These are phyloP conservation scores for Sebastes hopkinsi DNA, from an alignment of 2,797 vertebrate species.

Conservation along the genomic window DNA sequence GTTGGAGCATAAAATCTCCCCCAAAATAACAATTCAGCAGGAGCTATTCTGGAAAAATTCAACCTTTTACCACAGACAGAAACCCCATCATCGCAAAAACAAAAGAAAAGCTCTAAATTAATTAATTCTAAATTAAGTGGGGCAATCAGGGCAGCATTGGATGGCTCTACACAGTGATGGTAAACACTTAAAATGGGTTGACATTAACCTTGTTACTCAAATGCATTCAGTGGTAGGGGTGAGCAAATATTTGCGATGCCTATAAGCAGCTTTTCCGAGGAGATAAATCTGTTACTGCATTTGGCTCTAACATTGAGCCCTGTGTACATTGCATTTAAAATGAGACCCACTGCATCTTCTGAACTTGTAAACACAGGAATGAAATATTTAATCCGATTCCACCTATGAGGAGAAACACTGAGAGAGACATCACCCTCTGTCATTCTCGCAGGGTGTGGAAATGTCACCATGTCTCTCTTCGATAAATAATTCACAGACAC, in stretches of 20 bases:
- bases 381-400: slow-evolving; percentile 35
- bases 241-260: slow-evolving; percentile 9
- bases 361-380: slow-evolving; percentile 35
- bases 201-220: background rate
- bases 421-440: slow-evolving; percentile 49
- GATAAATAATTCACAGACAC: slow-evolving; percentile 79
- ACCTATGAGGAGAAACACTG: slow-evolving; percentile 17
- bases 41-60: background rate
- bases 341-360: background rate
- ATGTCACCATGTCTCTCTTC: slow-evolving; percentile 59
- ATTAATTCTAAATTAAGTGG: background rate
- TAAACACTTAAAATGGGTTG: slow-evolving; percentile 10
- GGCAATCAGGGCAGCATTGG: background rate
- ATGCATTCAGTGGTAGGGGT: background rate
- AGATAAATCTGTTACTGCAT: background rate
- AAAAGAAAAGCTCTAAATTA: background rate
- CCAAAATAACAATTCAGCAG: background rate
- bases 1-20: background rate
- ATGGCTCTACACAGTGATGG: background rate
- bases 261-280: slow-evolving; percentile 11
- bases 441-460: slow-evolving; percentile 53
- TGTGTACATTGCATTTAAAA: slow-evolving; percentile 12
- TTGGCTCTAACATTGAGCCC: background rate
- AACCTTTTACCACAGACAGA: background rate
- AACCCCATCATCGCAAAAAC: background rate